Conservation (phyloP, 2,888 invertebrate species). For the Drosophila robusta region DNA sequence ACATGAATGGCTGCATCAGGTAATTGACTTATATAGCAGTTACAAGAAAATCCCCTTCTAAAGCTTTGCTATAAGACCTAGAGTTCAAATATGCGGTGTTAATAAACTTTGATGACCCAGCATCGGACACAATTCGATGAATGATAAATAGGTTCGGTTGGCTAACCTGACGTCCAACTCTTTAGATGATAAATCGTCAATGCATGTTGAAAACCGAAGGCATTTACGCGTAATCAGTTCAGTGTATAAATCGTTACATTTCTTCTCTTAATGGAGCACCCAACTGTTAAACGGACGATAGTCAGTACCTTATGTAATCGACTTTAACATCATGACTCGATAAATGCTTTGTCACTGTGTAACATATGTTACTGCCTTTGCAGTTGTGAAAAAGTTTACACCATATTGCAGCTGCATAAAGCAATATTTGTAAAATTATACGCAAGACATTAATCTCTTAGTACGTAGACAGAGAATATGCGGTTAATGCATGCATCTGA, state of each 20-base stretch:
- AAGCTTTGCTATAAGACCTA: no score
- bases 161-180: constrained; percentile 25
- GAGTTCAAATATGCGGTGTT: constrained; percentile 38
- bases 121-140: constrained; percentile 33
- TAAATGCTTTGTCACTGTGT: constrained; percentile 46
- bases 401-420: constrained; percentile 18
- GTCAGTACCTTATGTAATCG: constrained; percentile 51
- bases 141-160: constrained; percentile 18
- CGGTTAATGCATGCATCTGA: constrained; percentile 4
- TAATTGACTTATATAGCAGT: constrained; percentile 53
- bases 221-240: constrained; percentile 47
- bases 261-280: constrained; percentile 56
- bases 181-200: constrained; percentile 46
- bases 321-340: constrained; percentile 32
- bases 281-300: constrained; percentile 26
- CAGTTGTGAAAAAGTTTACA: no score
- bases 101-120: constrained; percentile 45
- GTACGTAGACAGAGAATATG: constrained; percentile 17
- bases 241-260: constrained; percentile 46
- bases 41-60: constrained; percentile 30
- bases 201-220: constrained; percentile 32
- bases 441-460: constrained; percentile 5
- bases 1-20: constrained; percentile 46
- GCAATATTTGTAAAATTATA: constrained; percentile 48
- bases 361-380: constrained; percentile 8